Conservation (phyloP, 2,113 vertebrate species). For the human region GRCh38 chr15:66303501-66304000, state of each 20-base stretch:
- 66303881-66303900: no score
- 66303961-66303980: no score
- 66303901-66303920: no score
- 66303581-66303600: not conserved
- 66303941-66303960: no score
- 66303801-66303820: not conserved
- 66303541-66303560: not conserved
- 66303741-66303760: not conserved
- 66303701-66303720: not conserved
- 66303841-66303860: no score
- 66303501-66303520: not conserved
- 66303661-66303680: not conserved
- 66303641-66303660: not conserved
- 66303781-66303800: not conserved
- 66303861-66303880: no score
- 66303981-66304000: no score
- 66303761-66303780: not conserved
- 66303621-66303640: not conserved
- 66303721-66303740: not conserved
- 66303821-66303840: no score
- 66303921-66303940: no score
- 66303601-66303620: not conserved
- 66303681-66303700: not conserved
- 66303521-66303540: not conserved
- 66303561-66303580: not conserved